These are phyloP conservation scores for Danio jaintianensis DNA, from an alignment of 2,797 vertebrate genomes.

Conservation along the genomic window DNA sequence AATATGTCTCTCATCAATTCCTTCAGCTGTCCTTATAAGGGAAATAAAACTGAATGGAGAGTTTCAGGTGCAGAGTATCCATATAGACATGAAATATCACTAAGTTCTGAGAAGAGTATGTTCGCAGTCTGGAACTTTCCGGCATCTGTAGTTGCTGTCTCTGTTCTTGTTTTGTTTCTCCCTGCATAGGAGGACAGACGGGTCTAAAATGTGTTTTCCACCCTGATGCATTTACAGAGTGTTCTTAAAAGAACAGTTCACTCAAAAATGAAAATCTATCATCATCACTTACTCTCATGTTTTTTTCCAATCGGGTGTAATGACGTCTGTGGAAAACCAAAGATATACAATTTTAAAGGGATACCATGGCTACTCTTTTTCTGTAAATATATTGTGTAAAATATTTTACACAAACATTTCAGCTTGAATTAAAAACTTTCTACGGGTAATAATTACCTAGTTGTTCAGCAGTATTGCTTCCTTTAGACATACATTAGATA, in stretches of 20 bases:
- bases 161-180: constrained; percentile 2
- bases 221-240: constrained; percentile 11
- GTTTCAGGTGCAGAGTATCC: background rate
- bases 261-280: background rate
- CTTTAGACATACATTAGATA: no score
- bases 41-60: background rate
- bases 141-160: constrained; percentile 13
- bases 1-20: constrained; percentile 79
- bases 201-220: constrained; percentile 21
- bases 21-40: constrained; percentile 2
- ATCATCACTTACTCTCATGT: background rate
- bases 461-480: no score
- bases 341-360: background rate
- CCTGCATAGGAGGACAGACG: constrained; percentile 3
- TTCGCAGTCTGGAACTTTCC: constrained; percentile 26
- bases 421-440: no score
- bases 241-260: constrained; percentile 19
- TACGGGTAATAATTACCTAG: no score
- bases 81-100: background rate
- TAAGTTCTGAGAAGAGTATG: background rate
- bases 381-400: background rate
- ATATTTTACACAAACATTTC: background rate
- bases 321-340: background rate
- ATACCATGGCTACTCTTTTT: background rate
- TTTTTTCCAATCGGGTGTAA: background rate